Base-by-base conservation (phyloP, 2,797 vertebrate genomes). In the Lophius americanus region DNA sequence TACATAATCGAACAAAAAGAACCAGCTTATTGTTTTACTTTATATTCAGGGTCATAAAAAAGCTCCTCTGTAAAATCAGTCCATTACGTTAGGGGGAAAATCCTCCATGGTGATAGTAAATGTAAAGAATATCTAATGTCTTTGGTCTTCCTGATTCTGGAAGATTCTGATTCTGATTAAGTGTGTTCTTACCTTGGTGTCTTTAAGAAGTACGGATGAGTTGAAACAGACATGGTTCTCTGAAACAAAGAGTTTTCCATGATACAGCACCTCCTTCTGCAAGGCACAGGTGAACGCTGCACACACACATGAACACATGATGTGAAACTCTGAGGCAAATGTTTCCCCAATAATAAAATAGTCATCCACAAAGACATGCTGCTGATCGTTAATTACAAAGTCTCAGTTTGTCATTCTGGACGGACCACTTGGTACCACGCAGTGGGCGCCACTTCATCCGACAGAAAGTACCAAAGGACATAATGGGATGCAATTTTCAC, bases 191-290 rank as follows among this genome's bases (percentile, higher is more conserved):
- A 96, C 96, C 94, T 95, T 96, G 36, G 95, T 94, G 8, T 95
- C 94, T 82, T 93, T 95, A 43, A 95, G 94, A 57, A 96, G 84
- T 70, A 96, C 89, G 0, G 89, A 93, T 3, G 94, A 95, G 76
- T 95, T 66, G 87, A 96, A 97, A 75, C 94, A 95, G 64, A 95
- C 1, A 2, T 92, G 73, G n/a, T 64, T 81, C 3, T 88, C 78
- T 0, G 94, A 92, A 46, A 96, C 51, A 7, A 89, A 97, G 57
- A 96, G 92, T 75, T 92, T 95, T 41, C 96, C 95, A 0, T 94
- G 94, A 78, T 95, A 96, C 38, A 93, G 83, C 23, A 95, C 83
- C 43, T 96, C 96, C 76, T 90, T 94, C 81, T 96, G 95, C 83
- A 96, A 85, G 43, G 95, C 91, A 33, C 96, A 97, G 14, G 84